Conservation (phyloP, 2,113 vertebrate species). For the Leucosticte australis region DNA sequence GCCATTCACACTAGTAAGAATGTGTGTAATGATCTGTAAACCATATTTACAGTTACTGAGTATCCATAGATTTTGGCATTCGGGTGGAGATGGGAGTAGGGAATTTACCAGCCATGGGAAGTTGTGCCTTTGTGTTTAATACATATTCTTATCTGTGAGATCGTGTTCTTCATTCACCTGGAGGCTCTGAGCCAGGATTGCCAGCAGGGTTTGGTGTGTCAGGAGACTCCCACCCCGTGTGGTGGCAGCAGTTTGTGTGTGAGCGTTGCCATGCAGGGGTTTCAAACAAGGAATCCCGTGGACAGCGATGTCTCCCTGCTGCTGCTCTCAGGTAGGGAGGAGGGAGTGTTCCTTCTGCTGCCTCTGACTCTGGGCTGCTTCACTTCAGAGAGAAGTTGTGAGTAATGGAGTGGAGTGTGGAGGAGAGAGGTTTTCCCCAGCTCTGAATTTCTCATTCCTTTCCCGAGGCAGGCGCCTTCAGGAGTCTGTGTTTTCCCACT, state of each 20-base stretch:
- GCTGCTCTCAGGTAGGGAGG: not conserved
- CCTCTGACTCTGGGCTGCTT: not conserved
- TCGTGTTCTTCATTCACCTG: not conserved
- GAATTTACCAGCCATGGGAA: not conserved
- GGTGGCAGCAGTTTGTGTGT: not conserved
- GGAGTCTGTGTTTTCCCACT: not conserved
- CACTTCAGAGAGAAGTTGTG: not conserved
- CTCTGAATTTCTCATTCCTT: not conserved
- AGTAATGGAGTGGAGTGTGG: not conserved
- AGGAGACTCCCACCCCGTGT: not conserved
- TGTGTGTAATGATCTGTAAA: not conserved
- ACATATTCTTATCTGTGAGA: not conserved
- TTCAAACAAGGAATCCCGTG: accelerated
- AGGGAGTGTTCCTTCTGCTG: not conserved
- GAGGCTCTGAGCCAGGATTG: not conserved
- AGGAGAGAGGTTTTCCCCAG: not conserved
- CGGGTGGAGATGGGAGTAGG: not conserved
- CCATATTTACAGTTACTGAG: not conserved
- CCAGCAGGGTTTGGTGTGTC: accelerated
- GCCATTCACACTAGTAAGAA: not conserved
- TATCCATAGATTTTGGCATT: not conserved
- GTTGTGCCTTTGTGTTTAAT: not conserved
- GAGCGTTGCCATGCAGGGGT: accelerated
- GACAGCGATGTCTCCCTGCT: not conserved
- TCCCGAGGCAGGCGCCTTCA: accelerated